Percentiles rank a stretch among this genome's conserved stretches.
Evolutionary conservation across 1,140 invertebrate genomes (phyloP).

Genomic region (Dendrolimus kikuchii): DNA sequence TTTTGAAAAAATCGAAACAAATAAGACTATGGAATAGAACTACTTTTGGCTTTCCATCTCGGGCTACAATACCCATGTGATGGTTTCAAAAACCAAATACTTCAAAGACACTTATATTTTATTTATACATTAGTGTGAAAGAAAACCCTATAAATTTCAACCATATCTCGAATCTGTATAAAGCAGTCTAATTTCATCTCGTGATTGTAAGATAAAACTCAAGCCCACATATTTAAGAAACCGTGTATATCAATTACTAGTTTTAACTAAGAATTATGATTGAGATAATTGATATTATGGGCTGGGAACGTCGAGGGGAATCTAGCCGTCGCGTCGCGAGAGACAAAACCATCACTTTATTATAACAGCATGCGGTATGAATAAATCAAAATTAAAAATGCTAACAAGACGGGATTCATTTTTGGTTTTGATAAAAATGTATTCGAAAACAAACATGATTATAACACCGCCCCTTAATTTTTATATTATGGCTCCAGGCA

Average conservation of each 20-base stretch:
- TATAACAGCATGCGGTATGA: slow-evolving; percentile 51
- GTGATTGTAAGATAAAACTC: too few relatives aligned
- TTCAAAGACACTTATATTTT: too few relatives aligned
- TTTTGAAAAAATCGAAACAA: too few relatives aligned
- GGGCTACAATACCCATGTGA: too few relatives aligned
- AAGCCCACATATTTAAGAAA: background rate
- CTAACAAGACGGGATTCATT: slow-evolving; percentile 34
- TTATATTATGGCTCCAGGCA: slow-evolving; percentile 30
- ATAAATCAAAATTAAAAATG: slow-evolving; percentile 62
- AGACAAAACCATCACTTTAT: slow-evolving; percentile 40
- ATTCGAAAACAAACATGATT: slow-evolving; percentile 58
- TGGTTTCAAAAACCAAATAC: too few relatives aligned
- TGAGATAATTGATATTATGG: slow-evolving; percentile 59
- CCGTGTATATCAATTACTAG: slow-evolving; percentile 31
- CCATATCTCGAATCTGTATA: too few relatives aligned
- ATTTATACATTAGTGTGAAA: too few relatives aligned
- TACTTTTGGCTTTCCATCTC: too few relatives aligned
- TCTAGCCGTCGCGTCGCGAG: slow-evolving; percentile 23
- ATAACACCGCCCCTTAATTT: slow-evolving; percentile 23
- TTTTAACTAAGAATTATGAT: slow-evolving; percentile 39
- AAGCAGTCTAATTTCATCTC: too few relatives aligned
- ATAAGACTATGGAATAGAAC: too few relatives aligned
- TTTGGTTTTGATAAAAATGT: slow-evolving; percentile 51
- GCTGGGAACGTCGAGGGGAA: slow-evolving; percentile 36
- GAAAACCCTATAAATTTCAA: too few relatives aligned